phyloP scores from a whole-genome alignment of 2,113 vertebrate species.

The Trichomycterus rosablanca region DNA sequence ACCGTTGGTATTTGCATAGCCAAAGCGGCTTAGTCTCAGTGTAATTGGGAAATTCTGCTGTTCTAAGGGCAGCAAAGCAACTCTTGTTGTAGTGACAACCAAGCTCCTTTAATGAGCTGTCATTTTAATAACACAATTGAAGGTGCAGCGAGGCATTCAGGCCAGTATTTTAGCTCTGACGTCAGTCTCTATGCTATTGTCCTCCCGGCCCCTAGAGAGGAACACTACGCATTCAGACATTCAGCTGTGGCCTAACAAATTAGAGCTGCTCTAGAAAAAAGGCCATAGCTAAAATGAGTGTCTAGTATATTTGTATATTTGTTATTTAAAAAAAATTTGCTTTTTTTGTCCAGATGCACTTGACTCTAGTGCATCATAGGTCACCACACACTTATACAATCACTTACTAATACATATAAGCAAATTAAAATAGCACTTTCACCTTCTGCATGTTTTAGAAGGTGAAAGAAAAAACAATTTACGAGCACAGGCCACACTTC shows the following conservation, averaged over 20 bases:
- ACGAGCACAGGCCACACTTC: too few species aligned
- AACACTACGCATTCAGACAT: constrained; percentile 32
- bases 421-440: too few species aligned
- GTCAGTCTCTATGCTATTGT: constrained; percentile 9
- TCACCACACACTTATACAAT: too few species aligned
- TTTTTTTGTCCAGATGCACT: not conserved
- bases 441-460: too few species aligned
- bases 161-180: not conserved
- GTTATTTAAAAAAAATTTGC: not conserved
- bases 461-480: too few species aligned
- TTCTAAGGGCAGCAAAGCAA: constrained; percentile 21
- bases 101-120: constrained; percentile 44
- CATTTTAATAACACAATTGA: constrained; percentile 48
- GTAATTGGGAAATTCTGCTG: constrained; percentile 28
- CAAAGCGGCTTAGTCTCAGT: constrained; percentile 14
- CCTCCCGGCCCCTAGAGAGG: constrained; percentile 15
- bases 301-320: constrained; percentile 1
- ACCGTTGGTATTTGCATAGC: constrained; percentile 11
- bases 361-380: too few species aligned
- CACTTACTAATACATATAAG: too few species aligned
- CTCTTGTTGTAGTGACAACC: constrained; percentile 31
- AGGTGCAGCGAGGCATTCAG: constrained; percentile 46
- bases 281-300: constrained; percentile 32
- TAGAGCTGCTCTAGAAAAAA: constrained; percentile 27
- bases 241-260: constrained; percentile 38